Evolutionary conservation across 1,140 invertebrate species (phyloP), one percentile per base, ranked within the genome.

Genomic region (Hyphantria cunea): DNA sequence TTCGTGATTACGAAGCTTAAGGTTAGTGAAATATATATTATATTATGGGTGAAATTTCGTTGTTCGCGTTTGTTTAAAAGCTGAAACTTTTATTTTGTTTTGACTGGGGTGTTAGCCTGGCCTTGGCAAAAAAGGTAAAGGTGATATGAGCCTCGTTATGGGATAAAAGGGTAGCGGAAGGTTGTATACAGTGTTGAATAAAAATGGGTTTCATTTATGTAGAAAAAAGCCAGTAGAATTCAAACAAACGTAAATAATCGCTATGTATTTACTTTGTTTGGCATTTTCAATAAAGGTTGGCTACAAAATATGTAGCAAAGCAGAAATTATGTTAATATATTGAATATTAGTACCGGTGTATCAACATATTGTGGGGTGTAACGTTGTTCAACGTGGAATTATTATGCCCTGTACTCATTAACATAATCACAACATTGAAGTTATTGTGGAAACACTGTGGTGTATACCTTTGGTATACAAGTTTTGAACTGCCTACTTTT

Each of bases 391-490:
- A 56, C 52, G 58, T 58, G 58, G 47, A 52, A 44, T 65, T 58
- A 58, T 49, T 32, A 48, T 14, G 50, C 42, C 34, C 13, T 41
- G 50, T 34, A 51, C 47, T 62, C 58, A 60, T 66, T 66, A 45
- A 6, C 51, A 50, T 66, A 66, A 66, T 47, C 55, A 66, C 47
- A 62, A 66, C 64, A 66, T 51, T 39, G 9, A 25, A 45, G 49
- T 37, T 60, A 51, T 61, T 61, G 34, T 66, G 37, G 51, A 60
- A 62, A 55, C 53, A 61, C 50, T 55, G 7, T 45, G 15, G 47
- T 64, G 55, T 70, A 66, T 66, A 59, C n/a, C n/a, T 58, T 58
- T 49, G 39, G 45, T 48, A 12, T 49, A 31, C 15, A 45, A n/a
- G 44, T 13, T 56, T 34, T 48, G 51, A 49, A 48, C 49, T 58